Evolutionary conservation across 2,797 vertebrate genomes (phyloP), one percentile per base, ranked within the genome.

Genomic region (Sardinella longiceps): DNA sequence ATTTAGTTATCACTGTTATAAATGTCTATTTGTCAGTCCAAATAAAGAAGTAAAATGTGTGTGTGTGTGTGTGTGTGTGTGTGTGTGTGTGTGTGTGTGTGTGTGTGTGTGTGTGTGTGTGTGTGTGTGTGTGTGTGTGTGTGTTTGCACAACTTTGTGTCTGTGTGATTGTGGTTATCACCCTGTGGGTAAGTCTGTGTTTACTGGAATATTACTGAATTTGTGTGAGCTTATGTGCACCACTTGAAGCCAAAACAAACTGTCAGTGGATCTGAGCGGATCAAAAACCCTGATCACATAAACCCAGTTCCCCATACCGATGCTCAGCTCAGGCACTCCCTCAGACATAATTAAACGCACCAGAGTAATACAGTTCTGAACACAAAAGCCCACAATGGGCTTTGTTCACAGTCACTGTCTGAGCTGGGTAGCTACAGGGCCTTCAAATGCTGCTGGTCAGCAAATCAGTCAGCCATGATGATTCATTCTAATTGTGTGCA

Each of bases 401-500:
- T 74, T 14, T 37, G 66, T 33, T 70, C 66, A 70, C 63, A 4
- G 30, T 70, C 30, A 33, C 14, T 28, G 1, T 66, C 25, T 30
- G 66, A 37, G 30, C 18, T 30, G 30, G 66, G 12, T 37, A 37
- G 30, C 66, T 15, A 11, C 28, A 28, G 83, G 1, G 45, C 0
- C 48, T 20, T 43, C 20, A 33, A 33, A 3, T 33, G 3, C 82
- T 87, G 83, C 83, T 80, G 84, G 70, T 88, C 82, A 81, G 51
- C 86, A 50, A 50, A 80, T 51, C 46, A 5, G 74, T 37, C 81
- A 82, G 80, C 60, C 80, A 28, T 85, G 81, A 74, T 87, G 85
- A 86, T 84, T 89, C 86, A 30, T 70, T 37, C 18, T 37, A 37
- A 66, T 66, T 15, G 60, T 66, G 14, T 66, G 28, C 58, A 66